Base-by-base conservation (phyloP, 2,888 invertebrate genomes). In the Agonum fuliginosum region DNA sequence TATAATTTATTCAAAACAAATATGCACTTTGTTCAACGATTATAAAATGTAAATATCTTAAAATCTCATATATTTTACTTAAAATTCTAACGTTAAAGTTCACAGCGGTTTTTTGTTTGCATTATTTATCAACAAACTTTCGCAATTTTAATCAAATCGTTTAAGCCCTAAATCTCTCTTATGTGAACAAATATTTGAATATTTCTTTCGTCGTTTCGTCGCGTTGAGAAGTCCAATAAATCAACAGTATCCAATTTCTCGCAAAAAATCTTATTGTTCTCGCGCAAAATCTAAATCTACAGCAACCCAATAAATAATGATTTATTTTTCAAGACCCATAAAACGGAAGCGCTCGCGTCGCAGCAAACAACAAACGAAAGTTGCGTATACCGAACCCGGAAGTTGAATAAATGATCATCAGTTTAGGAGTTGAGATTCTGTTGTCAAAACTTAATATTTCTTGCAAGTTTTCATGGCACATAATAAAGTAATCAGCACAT, bases 391-490 rank as follows among this genome's bases (percentile, higher is more conserved):
- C 37, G 65, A 65, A 65, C 65, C 65, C 65, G 65, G 65, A 65
- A 65, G 65, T 65, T 65, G 65, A 65, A 65, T 34, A 65, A 65
- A 37, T 65, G 65, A 65, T 65, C 65, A 34, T 65, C 14, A 1
- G 37, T 30, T 54, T 65, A 12, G 34, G 34, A 65, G 24, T 54
- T n/a, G 22, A 12, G 24, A 3, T 65, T 65, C 34, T 19, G 65
- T 8, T 65, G 65, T 37, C 34, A 65, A 65, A 65, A 34, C 19
- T 65, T 65, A 30, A 65, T 65, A 65, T 65, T 65, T 65, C 65
- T 65, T 65, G 2, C 14, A 14, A 30, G 65, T 65, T 65, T 65
- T 65, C 30, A 65, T 37, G 34, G 37, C 65, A 65, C 34, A 65
- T 65, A 30, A 65, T 65, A 65, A 65, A 65, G 37, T 54, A 54